Conservation (phyloP, 2,888 invertebrate genomes). For the Neria commutata region DNA sequence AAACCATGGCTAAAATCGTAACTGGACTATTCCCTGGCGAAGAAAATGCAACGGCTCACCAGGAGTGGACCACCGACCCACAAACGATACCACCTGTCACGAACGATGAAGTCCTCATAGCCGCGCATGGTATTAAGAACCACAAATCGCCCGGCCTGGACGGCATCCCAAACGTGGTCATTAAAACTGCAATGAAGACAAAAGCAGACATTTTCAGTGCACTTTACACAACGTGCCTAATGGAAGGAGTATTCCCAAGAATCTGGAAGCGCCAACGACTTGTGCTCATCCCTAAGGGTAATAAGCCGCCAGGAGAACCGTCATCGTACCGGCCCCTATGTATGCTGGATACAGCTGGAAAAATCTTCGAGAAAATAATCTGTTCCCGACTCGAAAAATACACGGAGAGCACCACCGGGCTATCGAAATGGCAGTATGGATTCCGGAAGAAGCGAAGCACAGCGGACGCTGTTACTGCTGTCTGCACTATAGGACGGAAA, state of each 20-base stretch:
- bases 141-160: neutral
- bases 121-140: neutral
- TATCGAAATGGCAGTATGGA: too few relatives aligned
- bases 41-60: neutral
- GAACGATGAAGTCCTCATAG: neutral
- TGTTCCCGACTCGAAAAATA: too few relatives aligned
- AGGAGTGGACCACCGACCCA: neutral
- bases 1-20: neutral
- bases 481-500: too few relatives aligned
- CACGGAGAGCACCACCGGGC: too few relatives aligned
- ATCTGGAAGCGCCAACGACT: neutral
- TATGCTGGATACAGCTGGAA: too few relatives aligned
- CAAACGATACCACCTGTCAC: neutral
- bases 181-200: neutral
- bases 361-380: too few relatives aligned
- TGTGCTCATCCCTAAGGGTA: neutral
- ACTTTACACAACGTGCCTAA: neutral
- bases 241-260: neutral
- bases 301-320: too few relatives aligned
- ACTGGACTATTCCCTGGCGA: neutral
- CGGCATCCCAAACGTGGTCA: neutral
- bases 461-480: too few relatives aligned
- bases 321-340: too few relatives aligned
- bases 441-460: too few relatives aligned
- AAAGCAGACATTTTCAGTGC: neutral